Evolutionary conservation across 2,888 invertebrate genomes (phyloP), one percentile per base, ranked within the genome.

Genomic region (Thumatha senex): DNA sequence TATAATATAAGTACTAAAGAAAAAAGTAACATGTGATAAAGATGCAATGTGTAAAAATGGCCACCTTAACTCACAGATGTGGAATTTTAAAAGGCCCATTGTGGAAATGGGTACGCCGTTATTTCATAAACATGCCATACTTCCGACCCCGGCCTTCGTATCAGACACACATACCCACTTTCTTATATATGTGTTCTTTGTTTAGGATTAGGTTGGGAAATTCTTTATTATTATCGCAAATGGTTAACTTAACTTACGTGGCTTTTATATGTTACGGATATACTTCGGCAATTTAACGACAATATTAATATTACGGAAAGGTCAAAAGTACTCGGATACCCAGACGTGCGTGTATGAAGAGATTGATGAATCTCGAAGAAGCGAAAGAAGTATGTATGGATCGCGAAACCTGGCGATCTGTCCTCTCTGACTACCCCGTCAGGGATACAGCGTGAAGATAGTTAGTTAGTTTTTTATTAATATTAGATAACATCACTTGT

Each of bases 1-100:
- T 11, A 15, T 39, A 14, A 15, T 12, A n/a, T 33, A 42, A n/a
- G 18, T 31, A 8, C 2, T 40, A n/a, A 41, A 9, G 5, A 14
- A 48, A 33, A 50, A 15, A 45, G 31, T 33, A 42, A 35, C 43
- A 43, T 29, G 43, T 50, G 40, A 50, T 42, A 51, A 46, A 47
- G 54, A 50, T n/a, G 15, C 15, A 51, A 54, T 44, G 34, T 55
- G 13, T n/a, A 38, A 48, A 45, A 54, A 55, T 39, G 50, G 38
- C n/a, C 34, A 30, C 29, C 36, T 56, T 47, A 56, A 66, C 54
- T 61, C 51, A 40, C 53, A 48, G 46, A 56, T 58, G 65, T 51
- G 61, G 58, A 55, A 56, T 54, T 63, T 67, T 58, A 56, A 63
- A 48, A 63, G 56, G 29, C 3, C 43, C 13, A 55, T 67, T 66